Evolutionary conservation across 2,113 vertebrate species (phyloP).

Genomic region (Hipposideros armiger): DNA sequence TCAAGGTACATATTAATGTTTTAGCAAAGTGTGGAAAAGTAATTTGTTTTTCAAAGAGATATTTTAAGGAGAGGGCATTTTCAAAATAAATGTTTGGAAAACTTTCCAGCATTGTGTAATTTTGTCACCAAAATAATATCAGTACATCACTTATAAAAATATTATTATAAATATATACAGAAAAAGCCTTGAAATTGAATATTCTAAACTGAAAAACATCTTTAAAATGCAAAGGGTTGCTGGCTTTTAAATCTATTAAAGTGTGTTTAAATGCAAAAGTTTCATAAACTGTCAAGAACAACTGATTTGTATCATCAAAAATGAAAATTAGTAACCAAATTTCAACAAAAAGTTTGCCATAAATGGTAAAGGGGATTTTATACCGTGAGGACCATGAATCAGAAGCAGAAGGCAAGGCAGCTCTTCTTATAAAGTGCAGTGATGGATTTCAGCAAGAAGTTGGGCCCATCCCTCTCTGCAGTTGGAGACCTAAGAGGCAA

Average conservation of each 20-base stretch:
- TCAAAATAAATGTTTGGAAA: slow-evolving; percentile 44
- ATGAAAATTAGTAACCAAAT: slow-evolving; percentile 20
- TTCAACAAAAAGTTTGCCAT: slow-evolving; percentile 18
- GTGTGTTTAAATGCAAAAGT: background rate
- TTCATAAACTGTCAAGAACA: background rate
- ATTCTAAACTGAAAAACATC: slow-evolving; percentile 17
- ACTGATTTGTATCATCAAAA: slow-evolving; percentile 24
- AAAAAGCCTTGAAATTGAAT: slow-evolving; percentile 43
- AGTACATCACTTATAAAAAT: slow-evolving; percentile 39
- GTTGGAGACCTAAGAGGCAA: background rate
- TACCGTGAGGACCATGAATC: background rate
- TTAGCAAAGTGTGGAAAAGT: slow-evolving; percentile 49
- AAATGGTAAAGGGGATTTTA: background rate
- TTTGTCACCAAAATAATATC: slow-evolving; percentile 49
- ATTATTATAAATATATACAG: slow-evolving; percentile 14
- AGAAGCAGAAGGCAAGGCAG: background rate
- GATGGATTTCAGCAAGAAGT: background rate
- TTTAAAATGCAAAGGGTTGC: slow-evolving; percentile 31
- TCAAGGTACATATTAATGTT: slow-evolving; percentile 16
- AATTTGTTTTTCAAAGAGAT: slow-evolving; percentile 38
- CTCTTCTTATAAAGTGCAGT: background rate
- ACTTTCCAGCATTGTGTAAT: background rate
- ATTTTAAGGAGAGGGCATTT: slow-evolving; percentile 54
- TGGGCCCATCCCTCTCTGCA: background rate
- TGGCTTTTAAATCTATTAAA: background rate